phyloP scores from a whole-genome alignment of 2,113 vertebrate species.

The Pseudopipra pipra region DNA sequence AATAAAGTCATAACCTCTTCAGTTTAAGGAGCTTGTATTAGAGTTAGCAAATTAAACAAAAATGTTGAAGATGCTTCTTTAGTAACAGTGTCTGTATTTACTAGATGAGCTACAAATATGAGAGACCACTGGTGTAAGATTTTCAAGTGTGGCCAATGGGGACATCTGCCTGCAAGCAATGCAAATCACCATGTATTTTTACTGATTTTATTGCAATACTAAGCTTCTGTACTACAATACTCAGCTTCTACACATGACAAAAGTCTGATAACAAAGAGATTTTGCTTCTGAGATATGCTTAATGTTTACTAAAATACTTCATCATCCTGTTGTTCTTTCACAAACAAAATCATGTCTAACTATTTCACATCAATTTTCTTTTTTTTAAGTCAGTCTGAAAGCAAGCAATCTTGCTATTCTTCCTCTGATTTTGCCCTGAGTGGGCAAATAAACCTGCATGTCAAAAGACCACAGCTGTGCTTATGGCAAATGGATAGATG shows the following conservation, averaged over 20 bases:
- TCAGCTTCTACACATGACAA: background rate
- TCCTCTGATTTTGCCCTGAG: background rate
- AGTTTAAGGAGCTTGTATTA: background rate
- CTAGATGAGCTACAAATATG: background rate
- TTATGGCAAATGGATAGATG: background rate
- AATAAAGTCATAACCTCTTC: background rate
- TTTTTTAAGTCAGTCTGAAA: background rate
- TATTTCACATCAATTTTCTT: background rate
- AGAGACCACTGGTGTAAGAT: accelerated
- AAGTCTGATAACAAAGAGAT: background rate
- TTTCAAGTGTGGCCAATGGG: background rate
- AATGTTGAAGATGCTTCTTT: background rate
- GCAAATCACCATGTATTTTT: background rate
- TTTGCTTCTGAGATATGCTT: background rate
- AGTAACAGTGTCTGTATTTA: background rate
- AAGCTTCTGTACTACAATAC: background rate
- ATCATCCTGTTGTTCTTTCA: background rate
- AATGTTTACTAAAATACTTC: background rate
- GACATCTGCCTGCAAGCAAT: background rate
- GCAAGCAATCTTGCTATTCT: background rate
- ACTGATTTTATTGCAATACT: background rate
- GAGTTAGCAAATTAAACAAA: background rate
- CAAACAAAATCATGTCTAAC: background rate
- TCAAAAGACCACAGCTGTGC: background rate
- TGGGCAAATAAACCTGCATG: background rate